Evolutionary conservation across 2,888 invertebrate genomes (phyloP), one percentile per base, ranked within the genome.

Genomic region (Spilosoma lubricipeda): DNA sequence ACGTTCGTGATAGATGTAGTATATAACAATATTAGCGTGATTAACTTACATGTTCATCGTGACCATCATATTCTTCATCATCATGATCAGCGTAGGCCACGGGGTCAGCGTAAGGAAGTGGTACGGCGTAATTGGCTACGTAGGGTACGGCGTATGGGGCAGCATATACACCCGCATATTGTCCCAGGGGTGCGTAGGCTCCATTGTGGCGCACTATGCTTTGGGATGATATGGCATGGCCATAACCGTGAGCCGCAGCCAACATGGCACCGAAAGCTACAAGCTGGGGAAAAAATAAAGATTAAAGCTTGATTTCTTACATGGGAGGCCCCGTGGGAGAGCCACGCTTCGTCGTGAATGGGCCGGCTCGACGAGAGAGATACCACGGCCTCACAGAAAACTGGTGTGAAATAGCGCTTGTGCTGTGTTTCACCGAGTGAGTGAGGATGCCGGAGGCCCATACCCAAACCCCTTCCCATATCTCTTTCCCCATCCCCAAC

Each of bases 191-290:
- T 23, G 86, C 86, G 4, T 81, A 85, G 67, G 87, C 90, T 20
- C 88, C 92, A 74, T 92, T 93, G 75, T 94, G 93, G 45, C 83
- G 93, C 4, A 94, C 89, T 77, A 94, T 92, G 87, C 90, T 93
- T 76, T 94, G 94, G 18, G 93, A 94, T 36, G 94, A 94, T 0
- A 93, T 90, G 2, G 93, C 94, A 73, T 89, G 90, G 11, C 90
- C 92, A 72, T 92, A 90, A 7, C 96, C 96, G 78, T 92, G 92
- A 63, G 95, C 94, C 8, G 95, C 90, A 68, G 93, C 92, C 86
- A 96, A 81, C 80, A 96, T 82, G 75, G 93, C 92, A 79, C 92
- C 90, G 75, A 96, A 88, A 73, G 93, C 90, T 81, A 95, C 81
- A 79, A 96, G 91, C 96, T 96, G 87, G 11, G 87, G 85, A 76